Base-by-base conservation (phyloP, 64 coral and sea anemone genomes). In the Orbicella faveolata region DNA sequence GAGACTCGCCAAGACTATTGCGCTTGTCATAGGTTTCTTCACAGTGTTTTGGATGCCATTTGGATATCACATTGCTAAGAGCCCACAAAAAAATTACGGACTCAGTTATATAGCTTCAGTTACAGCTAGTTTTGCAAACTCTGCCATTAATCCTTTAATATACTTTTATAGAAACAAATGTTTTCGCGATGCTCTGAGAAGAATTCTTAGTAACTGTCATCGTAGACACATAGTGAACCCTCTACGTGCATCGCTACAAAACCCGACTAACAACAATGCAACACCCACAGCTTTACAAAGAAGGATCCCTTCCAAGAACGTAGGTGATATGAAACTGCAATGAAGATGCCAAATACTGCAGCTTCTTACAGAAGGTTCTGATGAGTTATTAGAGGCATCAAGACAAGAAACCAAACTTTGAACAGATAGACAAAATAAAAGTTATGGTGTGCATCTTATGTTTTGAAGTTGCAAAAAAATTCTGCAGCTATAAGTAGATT, bases 41-140 rank as follows among this genome's bases (percentile, higher is more conserved):
- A 91, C 89, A 19, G 7, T 95, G 37, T 95, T 88, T 36, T 95
- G 93, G 93, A 63, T 86, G 30, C 89, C 93, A 2, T 88, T 95
- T 30, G 64, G 75, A 17, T 87, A 87, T 16, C 64, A 79, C 39
- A 76, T 95, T 19, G 79, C 84, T 20, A 70, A 3, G 25, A 88
- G 54, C 44, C 89, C 93, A 35, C 15, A 79, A 17, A 86, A 88
- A 52, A 95, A 95, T 67, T 84, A 88, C 12, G 93, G 93, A 0
- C 77, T 90, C n/a, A 89, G 78, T 9, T 95, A 95, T 73, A 82
- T 92, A 15, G 87, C 89, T 61, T 61, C 41, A 16, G 70, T 95
- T 10, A 95, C 83, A 11, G 67, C 83, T 2, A 91, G 93, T 82
- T 74, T 95, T 73, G 63, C 93, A 18, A 95, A 95, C 87, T 95